Evolutionary conservation across 2,888 invertebrate species (phyloP), one percentile per base, ranked within the genome.

Genomic region (Polydrusus cervinus): DNA sequence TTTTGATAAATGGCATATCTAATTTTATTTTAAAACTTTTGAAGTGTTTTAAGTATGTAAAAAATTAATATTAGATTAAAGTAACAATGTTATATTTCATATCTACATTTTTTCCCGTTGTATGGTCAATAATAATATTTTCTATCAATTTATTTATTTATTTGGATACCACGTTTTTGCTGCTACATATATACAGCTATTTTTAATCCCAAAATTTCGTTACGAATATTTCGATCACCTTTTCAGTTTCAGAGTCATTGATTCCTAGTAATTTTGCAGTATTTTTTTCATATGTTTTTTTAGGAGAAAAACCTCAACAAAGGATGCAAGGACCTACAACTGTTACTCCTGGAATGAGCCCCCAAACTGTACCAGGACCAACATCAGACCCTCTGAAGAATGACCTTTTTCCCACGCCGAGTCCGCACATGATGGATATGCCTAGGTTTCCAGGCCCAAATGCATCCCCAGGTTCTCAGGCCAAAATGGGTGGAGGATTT

Each of bases 401-500:
- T 74, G 87, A 86, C 78, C 80, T 86, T 73, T 87, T 86, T 80
- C 86, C 86, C 45, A 86, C 86, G 43, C 85, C 85, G 14, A 86
- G 85, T 79, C 86, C 86, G 16, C 86, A 87, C 77, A 87, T 87
- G 85, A 87, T 87, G 84, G 87, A 87, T 75, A 86, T 87, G 47
- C 90, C 90, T 64, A 89, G 90, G 43, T 90, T 90, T 86, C 81
- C 85, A 40, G 87, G 87, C 61, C 86, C 87, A 40, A 87, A 86
- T 79, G 86, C 85, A 65, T 87, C 87, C 60, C 86, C 86, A 69
- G 86, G 86, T 78, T 73, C 76, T 66, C 73, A 76, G 60, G 84
- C 84, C 75, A 86, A 87, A 82, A 85, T 86, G 83, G 84, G 84
- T 80, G 86, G 87, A 73, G 85, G 85, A 75, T 87, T 87, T 79